Conservation (phyloP, 2,888 invertebrate species). For the Erebia epiphron region DNA sequence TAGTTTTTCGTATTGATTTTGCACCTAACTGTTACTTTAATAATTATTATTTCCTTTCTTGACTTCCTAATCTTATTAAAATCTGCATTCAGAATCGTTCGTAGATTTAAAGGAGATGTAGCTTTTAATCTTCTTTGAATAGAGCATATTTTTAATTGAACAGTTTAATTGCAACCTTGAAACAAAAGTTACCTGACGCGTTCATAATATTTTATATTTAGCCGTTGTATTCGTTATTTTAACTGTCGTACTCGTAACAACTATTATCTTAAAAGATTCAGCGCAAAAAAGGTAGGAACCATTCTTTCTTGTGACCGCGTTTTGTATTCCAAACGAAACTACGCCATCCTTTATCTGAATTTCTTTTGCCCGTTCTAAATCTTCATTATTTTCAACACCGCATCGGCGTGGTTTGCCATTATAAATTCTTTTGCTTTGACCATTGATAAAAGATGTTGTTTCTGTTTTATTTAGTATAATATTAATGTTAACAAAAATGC, state of each 20-base stretch:
- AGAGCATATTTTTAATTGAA: constrained; percentile 6
- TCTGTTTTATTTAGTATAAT: background rate
- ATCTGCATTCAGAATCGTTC: background rate
- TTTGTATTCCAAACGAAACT: constrained; percentile 38
- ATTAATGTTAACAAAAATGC: background rate
- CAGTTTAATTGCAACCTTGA: constrained; percentile 1
- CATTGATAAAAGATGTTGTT: constrained; percentile 21
- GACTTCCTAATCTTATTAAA: background rate
- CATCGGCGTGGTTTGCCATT: constrained; percentile 28
- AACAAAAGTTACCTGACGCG: constrained; percentile 7
- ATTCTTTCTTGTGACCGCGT: constrained; percentile 38
- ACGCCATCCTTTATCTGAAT: constrained; percentile 35
- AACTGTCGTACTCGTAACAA: constrained; percentile 26
- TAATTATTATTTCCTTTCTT: background rate
- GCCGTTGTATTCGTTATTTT: constrained; percentile 28
- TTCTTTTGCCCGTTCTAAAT: constrained; percentile 35
- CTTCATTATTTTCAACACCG: constrained; percentile 36
- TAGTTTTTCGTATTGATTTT: background rate
- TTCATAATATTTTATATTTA: constrained; percentile 14
- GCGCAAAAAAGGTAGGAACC: constrained; percentile 27
- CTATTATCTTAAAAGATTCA: constrained; percentile 32
- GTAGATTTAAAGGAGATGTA: background rate
- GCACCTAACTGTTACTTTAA: background rate
- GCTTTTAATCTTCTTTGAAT: background rate
- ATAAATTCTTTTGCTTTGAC: constrained; percentile 28